A percentile compares a stretch with the other conserved stretches of the same genome.
These are phyloP conservation scores for Chrysodeixis includens DNA, from an alignment of 2,888 invertebrate species.

Conservation along the genomic window DNA sequence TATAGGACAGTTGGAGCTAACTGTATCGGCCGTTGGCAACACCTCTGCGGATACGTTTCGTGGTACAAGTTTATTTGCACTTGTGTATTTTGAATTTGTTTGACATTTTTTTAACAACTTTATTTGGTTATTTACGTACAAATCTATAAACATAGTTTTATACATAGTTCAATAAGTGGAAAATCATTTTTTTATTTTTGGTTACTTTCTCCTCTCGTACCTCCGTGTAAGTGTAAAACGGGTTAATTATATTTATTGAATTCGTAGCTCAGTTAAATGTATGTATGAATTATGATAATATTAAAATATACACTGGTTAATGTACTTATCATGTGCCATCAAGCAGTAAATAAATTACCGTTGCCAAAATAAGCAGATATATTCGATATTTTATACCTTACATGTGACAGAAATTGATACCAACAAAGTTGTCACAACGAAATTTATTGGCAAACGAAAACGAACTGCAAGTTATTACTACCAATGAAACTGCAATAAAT, in stretches of 20 bases:
- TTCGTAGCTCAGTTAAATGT: too few species aligned
- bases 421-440: conserved; percentile 39
- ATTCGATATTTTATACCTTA: conserved; percentile 24
- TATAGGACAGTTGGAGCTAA: conserved; percentile 48
- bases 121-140: too few species aligned
- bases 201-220: too few species aligned
- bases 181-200: too few species aligned
- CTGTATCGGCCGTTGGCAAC: conserved; percentile 59
- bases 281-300: too few species aligned
- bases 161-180: too few species aligned
- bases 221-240: too few species aligned
- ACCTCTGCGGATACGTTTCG: conserved; percentile 44
- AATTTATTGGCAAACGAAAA: conserved; percentile 35
- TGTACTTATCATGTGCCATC: too few species aligned
- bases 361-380: conserved; percentile 43
- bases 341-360: conserved; percentile 17
- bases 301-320: too few species aligned
- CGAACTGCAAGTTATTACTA: conserved; percentile 35
- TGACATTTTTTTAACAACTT: not conserved
- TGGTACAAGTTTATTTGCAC: conserved; percentile 26
- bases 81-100: not conserved
- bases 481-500: conserved; percentile 48
- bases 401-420: conserved; percentile 37
- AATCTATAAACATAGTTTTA: too few species aligned
- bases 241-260: too few species aligned